Conservation (phyloP, 2,797 vertebrate species). For the Orestias chungarensis region DNA sequence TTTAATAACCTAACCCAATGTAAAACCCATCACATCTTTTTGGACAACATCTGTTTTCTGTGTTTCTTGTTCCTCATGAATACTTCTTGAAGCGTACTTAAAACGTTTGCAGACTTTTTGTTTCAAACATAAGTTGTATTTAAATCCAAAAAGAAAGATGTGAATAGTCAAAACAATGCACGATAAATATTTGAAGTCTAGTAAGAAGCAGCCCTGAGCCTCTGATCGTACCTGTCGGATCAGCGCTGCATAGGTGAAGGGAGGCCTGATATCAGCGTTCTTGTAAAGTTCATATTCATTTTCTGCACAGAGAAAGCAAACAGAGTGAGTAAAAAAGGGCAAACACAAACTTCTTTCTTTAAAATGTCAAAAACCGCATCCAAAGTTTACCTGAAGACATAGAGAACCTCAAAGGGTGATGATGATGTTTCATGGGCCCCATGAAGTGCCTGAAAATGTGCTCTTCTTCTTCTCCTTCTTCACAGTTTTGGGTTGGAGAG, state of each 20-base stretch:
- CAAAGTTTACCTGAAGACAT: slow-evolving; percentile 86
- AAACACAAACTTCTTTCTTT: neutral
- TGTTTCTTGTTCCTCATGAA: too few species aligned
- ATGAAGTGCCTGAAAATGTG: slow-evolving; percentile 78
- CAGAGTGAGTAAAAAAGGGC: neutral
- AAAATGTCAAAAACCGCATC: neutral
- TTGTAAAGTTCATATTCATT: slow-evolving; percentile 95
- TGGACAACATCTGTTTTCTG: too few species aligned
- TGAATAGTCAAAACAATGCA: neutral
- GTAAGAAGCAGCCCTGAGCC: neutral
- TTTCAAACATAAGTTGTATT: too few species aligned
- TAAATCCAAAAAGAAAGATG: neutral
- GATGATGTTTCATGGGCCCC: slow-evolving; percentile 84
- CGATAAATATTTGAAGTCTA: too few species aligned
- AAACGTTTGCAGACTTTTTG: too few species aligned
- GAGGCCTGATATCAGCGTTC: slow-evolving; percentile 94
- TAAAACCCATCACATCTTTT: too few species aligned
- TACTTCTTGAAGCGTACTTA: neutral
- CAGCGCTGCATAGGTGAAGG: slow-evolving; percentile 96
- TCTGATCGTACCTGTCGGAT: slow-evolving; percentile 89
- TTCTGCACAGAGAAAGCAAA: slow-evolving; percentile 79
- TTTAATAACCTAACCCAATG: too few species aligned
- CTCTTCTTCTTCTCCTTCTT: slow-evolving; percentile 86
- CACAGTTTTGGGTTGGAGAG: slow-evolving; percentile 82
- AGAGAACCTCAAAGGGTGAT: slow-evolving; percentile 83